Evolutionary conservation across 2,113 vertebrate genomes (phyloP).

Genomic region (Turdus rufiventris): DNA sequence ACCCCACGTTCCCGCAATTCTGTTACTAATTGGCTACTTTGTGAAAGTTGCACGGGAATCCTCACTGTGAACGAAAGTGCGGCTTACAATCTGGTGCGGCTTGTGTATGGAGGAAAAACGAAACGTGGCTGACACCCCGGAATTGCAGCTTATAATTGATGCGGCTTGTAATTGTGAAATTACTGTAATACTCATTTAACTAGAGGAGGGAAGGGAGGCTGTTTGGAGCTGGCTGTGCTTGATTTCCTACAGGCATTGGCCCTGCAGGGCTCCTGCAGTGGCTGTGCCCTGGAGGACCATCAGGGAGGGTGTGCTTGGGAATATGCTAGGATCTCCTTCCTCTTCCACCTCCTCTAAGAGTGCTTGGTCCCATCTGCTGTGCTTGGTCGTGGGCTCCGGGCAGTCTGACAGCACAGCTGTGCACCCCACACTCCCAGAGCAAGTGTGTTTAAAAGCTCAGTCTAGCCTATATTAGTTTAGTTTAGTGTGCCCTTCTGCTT

Average conservation of each 20-base stretch:
- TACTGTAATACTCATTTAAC: not conserved
- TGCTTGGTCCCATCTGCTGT: slow-evolving; percentile 33
- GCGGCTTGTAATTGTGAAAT: no score
- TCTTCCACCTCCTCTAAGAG: not conserved
- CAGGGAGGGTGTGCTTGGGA: not conserved
- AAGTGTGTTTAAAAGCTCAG: slow-evolving; percentile 11
- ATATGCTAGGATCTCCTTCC: not conserved
- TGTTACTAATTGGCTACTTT: no score
- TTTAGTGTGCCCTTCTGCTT: not conserved
- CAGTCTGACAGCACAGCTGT: slow-evolving; percentile 51
- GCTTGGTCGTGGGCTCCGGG: not conserved
- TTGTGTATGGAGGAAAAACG: no score
- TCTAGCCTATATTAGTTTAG: slow-evolving; percentile 17
- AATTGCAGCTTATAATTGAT: no score
- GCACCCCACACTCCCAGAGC: not conserved
- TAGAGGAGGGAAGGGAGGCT: not conserved
- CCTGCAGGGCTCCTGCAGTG: not conserved
- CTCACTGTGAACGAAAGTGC: no score
- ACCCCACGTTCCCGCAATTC: no score
- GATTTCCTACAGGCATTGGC: not conserved
- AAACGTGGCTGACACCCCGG: no score
- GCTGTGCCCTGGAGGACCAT: not conserved
- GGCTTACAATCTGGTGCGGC: no score
- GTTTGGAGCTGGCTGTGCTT: not conserved
- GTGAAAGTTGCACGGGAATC: no score